These are phyloP conservation scores for Pterocles gutturalis DNA, from an alignment of 2,113 vertebrate species.

Conservation along the genomic window DNA sequence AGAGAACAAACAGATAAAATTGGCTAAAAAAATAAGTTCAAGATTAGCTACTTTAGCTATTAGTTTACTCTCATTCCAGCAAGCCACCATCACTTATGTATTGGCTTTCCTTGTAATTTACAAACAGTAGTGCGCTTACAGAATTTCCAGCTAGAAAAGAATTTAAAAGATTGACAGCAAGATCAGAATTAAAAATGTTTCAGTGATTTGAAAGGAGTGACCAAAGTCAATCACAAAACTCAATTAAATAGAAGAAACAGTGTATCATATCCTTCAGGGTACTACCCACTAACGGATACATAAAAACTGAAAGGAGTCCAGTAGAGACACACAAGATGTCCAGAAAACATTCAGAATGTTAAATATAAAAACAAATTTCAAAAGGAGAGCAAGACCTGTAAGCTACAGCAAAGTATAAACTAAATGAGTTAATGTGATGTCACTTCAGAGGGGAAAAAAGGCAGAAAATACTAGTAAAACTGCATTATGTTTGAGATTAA, in stretches of 20 bases:
- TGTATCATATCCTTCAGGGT: rapidly evolving
- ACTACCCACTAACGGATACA: background rate
- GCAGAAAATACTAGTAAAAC: background rate
- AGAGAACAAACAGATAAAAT: background rate
- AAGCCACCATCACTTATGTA: background rate
- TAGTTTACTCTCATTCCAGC: background rate
- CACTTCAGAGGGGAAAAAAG: background rate
- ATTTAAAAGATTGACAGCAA: background rate
- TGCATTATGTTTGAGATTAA: background rate
- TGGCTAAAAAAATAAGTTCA: background rate
- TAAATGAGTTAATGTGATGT: background rate
- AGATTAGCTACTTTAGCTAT: background rate
- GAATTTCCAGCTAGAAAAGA: background rate
- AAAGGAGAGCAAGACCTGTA: background rate
- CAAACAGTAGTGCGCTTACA: background rate
- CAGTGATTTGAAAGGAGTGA: background rate
- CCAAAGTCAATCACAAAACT: background rate
- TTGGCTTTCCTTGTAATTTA: background rate
- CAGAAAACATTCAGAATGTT: background rate
- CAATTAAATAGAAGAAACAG: background rate
- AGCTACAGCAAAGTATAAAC: background rate
- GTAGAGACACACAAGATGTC: background rate
- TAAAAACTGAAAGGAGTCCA: background rate
- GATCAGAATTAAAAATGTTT: background rate
- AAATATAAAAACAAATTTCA: background rate